These are phyloP conservation scores for Chinchilla lanigera DNA, from an alignment of 2,113 vertebrate species.

Conservation along the genomic window DNA sequence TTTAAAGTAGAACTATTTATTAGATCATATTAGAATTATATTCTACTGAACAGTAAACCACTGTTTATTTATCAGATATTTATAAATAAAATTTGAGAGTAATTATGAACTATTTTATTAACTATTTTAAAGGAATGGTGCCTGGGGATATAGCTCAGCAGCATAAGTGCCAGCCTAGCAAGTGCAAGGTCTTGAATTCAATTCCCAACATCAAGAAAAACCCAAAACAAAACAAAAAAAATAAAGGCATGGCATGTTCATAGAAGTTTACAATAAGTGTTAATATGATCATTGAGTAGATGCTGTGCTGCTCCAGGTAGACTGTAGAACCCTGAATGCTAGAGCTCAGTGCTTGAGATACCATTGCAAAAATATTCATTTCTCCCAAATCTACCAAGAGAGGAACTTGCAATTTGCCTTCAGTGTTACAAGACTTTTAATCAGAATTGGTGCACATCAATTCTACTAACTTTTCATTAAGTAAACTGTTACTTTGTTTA, in stretches of 20 bases:
- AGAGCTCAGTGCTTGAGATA: background rate
- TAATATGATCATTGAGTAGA: background rate
- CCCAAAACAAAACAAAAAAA: no score
- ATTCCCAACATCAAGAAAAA: no score
- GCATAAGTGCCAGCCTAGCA: no score
- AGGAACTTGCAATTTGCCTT: background rate
- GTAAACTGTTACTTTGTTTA: background rate
- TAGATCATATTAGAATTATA: background rate
- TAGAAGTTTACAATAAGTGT: background rate
- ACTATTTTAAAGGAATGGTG: background rate
- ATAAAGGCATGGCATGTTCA: background rate
- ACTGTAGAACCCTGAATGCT: background rate
- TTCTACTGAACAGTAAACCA: background rate
- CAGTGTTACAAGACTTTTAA: background rate
- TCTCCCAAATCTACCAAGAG: background rate
- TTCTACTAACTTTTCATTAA: background rate
- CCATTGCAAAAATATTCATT: background rate
- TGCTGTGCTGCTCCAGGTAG: background rate
- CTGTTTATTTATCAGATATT: background rate
- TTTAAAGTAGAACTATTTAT: conserved; percentile 27
- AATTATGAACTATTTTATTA: background rate
- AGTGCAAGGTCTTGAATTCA: no score
- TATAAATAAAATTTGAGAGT: background rate
- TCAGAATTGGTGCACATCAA: background rate
- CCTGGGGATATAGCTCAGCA: no score